Evolutionary conservation across 2,113 vertebrate genomes (phyloP), one percentile per base, ranked within the genome.

Genomic region (Sinocyclocheilus grahami): DNA sequence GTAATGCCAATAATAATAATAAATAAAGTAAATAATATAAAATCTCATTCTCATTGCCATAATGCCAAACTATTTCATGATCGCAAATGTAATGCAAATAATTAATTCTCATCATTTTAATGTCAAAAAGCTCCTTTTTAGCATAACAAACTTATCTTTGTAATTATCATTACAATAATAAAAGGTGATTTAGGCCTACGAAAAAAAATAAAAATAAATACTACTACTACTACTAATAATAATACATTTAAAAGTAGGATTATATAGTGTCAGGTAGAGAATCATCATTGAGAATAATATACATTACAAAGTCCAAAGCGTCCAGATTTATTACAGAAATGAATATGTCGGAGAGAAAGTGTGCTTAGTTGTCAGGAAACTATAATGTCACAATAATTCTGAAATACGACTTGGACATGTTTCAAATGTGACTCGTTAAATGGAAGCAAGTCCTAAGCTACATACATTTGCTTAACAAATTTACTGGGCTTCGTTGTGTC

Each of bases 401-500:
- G 14, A 55, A 20, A 18, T 55, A 55, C 53, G 5, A 55, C 1
- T 55, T 55, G 51, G 14, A 5, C 51, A 16, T 60, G 20, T 9
- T 60, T 60, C 58, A 60, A 60, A 60, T 60, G n/a, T 79, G 30
- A 79, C 11, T 69, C 14, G 48, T 33, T 77, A 12, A 62, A 63
- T 14, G 53, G 33, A 78, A n/a, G 13, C 12, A 24, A 48, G 18
- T 18, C n/a, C n/a, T 60, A 11, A 2, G 8, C 13, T 42, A 74
- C 51, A 58, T 39, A 30, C 20, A 58, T 60, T 75, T 84, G 67
- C 33, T 30, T 83, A 74, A 58, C 69, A 72, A 58, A 84, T 83
- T 71, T 4, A 4, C 48, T 39, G 67, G 30, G 18, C 30, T 75
- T 39, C 12, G 10, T 39, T 72, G 33, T 13, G 82, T 30, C 27